Conservation (phyloP, 2,113 vertebrate species). For the Copsychus sechellarum region DNA sequence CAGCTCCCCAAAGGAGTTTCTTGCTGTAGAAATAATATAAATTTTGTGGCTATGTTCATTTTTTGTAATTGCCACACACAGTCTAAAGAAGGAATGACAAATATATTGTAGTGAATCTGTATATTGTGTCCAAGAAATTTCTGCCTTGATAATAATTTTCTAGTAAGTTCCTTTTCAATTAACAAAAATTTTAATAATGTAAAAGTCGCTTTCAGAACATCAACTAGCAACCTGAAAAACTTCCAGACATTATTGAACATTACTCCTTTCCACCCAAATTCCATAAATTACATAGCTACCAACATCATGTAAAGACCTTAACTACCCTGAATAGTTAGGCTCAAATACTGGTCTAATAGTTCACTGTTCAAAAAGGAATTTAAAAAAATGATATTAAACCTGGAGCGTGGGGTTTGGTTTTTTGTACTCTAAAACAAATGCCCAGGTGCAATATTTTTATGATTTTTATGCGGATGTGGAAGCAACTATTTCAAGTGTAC, state of each 20-base stretch:
- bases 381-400: background rate
- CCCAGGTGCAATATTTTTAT: background rate
- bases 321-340: background rate
- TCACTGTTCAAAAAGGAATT: background rate
- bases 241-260: background rate
- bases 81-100: background rate
- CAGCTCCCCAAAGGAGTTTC: background rate
- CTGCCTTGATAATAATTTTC: background rate
- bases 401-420: accelerated
- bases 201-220: background rate
- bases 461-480: background rate
- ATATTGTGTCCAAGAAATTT: background rate
- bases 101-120: background rate
- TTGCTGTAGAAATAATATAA: background rate
- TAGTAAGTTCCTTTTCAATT: background rate
- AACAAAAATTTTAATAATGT: background rate
- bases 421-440: background rate
- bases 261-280: background rate
- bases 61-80: background rate
- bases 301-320: background rate
- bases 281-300: background rate
- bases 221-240: background rate
- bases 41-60: background rate
- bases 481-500: background rate
- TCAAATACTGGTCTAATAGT: background rate